phyloP scores from a whole-genome alignment of 2,797 vertebrate genomes.

The Sebastes minor region DNA sequence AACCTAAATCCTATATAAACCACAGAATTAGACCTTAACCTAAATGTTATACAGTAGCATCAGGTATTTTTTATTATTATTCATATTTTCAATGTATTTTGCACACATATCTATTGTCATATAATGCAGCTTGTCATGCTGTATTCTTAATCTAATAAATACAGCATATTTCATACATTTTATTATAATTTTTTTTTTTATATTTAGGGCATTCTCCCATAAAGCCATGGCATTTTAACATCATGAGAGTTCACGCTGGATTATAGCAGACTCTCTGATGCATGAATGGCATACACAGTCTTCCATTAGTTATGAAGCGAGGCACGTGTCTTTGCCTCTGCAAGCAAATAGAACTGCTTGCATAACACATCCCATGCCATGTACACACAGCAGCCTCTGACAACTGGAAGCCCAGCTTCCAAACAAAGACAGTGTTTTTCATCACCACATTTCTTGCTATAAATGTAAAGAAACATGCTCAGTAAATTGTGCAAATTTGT shows the following conservation, averaged over 20 bases:
- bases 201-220: conserved; percentile 34
- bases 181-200: neutral
- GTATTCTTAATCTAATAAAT: neutral
- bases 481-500: neutral
- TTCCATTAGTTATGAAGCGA: conserved; percentile 80
- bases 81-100: neutral
- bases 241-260: conserved; percentile 60
- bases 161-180: neutral
- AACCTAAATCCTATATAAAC: conserved; percentile 71
- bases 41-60: conserved; percentile 47
- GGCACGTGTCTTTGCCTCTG: conserved; percentile 74
- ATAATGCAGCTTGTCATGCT: neutral
- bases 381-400: conserved; percentile 32
- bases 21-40: conserved; percentile 70
- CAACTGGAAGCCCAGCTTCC: conserved; percentile 39
- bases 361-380: conserved; percentile 70
- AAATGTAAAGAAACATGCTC: neutral
- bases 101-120: neutral
- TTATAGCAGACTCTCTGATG: conserved; percentile 72
- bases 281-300: conserved; percentile 75
- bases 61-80: conserved; percentile 25
- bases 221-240: conserved; percentile 43
- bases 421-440: neutral
- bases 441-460: neutral
- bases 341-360: conserved; percentile 73